These are phyloP conservation scores for Mycetomoellerius zeteki DNA, from an alignment of 1,140 invertebrate species.

Conservation along the genomic window DNA sequence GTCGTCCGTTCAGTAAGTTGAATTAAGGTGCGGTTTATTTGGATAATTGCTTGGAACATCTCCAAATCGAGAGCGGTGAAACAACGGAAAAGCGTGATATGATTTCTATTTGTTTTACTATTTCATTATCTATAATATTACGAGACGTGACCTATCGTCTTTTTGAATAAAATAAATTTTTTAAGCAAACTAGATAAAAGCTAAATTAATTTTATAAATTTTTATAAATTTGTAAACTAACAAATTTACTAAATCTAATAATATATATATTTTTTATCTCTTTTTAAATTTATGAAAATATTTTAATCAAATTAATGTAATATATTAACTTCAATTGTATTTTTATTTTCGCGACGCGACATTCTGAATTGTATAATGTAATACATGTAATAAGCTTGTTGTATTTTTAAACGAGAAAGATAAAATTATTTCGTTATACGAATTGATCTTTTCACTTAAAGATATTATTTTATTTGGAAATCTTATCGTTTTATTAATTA, in stretches of 20 bases:
- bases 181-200: not conserved
- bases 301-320: not conserved
- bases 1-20: slow-evolving; percentile 3
- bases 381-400: not conserved
- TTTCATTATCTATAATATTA: not conserved
- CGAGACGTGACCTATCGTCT: not conserved
- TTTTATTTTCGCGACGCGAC: not conserved
- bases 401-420: not conserved
- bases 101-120: not conserved
- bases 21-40: slow-evolving; percentile 22
- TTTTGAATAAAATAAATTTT: not conserved
- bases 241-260: not conserved
- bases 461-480: not conserved
- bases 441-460: not conserved
- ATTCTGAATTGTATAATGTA: not conserved
- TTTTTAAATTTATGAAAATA: slow-evolving; percentile 6
- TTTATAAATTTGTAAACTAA: not conserved
- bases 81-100: not conserved
- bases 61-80: not conserved
- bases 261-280: not conserved
- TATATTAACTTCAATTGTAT: not conserved
- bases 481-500: not conserved
- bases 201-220: slow-evolving; percentile 15
- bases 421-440: not conserved
- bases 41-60: not conserved